Evolutionary conservation across 2,113 vertebrate genomes (phyloP).

Genomic region (Halichoerus grypus): DNA sequence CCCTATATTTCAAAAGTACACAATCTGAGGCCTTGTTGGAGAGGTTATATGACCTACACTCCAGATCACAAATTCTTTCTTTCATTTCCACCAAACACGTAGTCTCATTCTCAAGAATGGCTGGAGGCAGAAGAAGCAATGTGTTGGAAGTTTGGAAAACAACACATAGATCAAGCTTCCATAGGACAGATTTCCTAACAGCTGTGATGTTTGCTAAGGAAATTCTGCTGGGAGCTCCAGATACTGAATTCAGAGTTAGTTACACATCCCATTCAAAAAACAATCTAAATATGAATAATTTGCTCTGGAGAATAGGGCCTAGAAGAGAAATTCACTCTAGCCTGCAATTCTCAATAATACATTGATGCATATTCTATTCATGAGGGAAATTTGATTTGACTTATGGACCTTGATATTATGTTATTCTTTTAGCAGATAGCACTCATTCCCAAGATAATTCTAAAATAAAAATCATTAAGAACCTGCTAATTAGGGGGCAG

Average conservation of each 20-base stretch:
- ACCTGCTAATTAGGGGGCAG: not conserved
- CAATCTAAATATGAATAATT: conserved; percentile 60
- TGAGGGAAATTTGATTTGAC: conserved; percentile 50
- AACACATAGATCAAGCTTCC: not conserved
- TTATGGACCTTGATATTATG: conserved; percentile 21
- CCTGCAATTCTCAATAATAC: not conserved
- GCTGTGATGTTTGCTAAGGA: conserved; percentile 20
- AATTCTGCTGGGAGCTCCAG: conserved; percentile 7
- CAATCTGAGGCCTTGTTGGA: not conserved
- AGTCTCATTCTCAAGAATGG: not conserved
- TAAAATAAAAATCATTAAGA: conserved; percentile 65
- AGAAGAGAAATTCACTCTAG: not conserved
- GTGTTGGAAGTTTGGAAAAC: not conserved
- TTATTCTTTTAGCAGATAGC: conserved; percentile 41
- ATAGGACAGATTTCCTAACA: conserved; percentile 31
- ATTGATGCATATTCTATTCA: not conserved
- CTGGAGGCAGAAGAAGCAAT: not conserved
- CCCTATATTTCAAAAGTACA: not conserved
- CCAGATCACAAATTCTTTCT: not conserved
- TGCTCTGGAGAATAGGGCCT: conserved; percentile 28
- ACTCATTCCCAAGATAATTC: conserved; percentile 3
- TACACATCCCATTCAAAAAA: conserved; percentile 30
- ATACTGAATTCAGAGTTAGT: conserved; percentile 30
- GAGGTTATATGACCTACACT: not conserved
- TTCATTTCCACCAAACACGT: not conserved